phyloP scores from a whole-genome alignment of 1,140 invertebrate species.

The Bombus fervidus region DNA sequence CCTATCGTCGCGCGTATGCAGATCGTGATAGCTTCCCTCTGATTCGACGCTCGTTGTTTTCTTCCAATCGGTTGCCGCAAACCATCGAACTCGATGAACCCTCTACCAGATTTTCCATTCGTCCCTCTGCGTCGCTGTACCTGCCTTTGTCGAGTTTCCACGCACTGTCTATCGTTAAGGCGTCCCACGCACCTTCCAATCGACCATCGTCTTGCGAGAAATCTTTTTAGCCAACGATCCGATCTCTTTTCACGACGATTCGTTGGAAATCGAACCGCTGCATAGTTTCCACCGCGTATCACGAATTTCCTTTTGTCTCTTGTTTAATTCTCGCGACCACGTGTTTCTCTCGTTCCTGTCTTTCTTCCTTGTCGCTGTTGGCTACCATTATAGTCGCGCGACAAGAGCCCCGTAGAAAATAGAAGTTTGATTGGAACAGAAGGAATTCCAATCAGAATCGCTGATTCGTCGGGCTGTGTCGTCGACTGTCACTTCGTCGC shows the following conservation, averaged over 20 bases:
- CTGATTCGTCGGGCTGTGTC: conserved; percentile 9
- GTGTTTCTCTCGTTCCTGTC: background rate
- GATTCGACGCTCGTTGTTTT: conserved; percentile 38
- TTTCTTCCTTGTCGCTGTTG: conserved; percentile 2
- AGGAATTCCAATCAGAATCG: conserved; percentile 73
- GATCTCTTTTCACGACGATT: background rate
- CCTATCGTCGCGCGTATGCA: conserved; percentile 55
- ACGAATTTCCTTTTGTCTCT: conserved; percentile 10
- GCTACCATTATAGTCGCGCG: conserved; percentile 64
- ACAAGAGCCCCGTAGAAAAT: conserved; percentile 67
- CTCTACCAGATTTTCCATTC: conserved; percentile 10
- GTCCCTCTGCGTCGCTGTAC: background rate
- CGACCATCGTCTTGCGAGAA: conserved; percentile 8
- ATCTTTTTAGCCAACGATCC: conserved; percentile 10
- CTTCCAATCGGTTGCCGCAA: conserved; percentile 28
- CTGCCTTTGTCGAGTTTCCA: background rate
- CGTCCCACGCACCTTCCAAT: background rate
- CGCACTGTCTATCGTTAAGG: too few relatives aligned
- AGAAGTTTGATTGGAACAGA: conserved; percentile 74
- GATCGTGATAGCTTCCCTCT: conserved; percentile 15
- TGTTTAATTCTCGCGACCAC: background rate
- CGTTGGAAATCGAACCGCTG: conserved; percentile 32
- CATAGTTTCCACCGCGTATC: conserved; percentile 10
- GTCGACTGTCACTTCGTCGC: conserved; percentile 16
- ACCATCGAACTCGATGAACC: conserved; percentile 8